Evolutionary conservation across 2,113 vertebrate genomes (phyloP).

Genomic region (Petroica traversi): DNA sequence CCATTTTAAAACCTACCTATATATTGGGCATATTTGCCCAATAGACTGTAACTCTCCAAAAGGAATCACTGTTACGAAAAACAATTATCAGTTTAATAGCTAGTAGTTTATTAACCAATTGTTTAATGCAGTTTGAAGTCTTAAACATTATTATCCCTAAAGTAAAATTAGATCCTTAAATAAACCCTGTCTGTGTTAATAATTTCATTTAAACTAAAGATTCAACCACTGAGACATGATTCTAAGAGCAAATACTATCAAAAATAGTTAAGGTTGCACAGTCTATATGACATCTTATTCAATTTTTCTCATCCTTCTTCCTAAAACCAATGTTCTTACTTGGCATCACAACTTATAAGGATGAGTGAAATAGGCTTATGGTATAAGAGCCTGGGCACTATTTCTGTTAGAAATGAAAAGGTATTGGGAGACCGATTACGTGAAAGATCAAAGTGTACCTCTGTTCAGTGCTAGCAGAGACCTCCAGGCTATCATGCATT

Average conservation of each 20-base stretch:
- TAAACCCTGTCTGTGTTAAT: not conserved
- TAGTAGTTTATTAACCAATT: not conserved
- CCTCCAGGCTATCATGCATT: not conserved
- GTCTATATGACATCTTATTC: not conserved
- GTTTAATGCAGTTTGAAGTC: not conserved
- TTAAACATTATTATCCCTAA: not conserved
- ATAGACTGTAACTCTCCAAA: not conserved
- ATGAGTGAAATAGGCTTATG: conserved; percentile 8
- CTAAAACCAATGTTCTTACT: conserved; percentile 4
- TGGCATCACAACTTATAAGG: not conserved
- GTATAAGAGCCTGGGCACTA: not conserved
- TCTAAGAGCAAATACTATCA: not conserved
- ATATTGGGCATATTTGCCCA: not conserved
- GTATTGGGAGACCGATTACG: conserved; percentile 21
- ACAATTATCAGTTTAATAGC: not conserved
- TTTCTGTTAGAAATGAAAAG: conserved; percentile 29
- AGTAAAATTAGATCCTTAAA: not conserved
- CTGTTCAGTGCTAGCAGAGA: not conserved
- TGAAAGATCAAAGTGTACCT: conserved; percentile 13
- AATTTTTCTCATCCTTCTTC: not conserved
- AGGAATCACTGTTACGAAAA: not conserved
- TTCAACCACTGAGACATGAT: not conserved
- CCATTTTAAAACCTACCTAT: not conserved
- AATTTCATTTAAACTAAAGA: not conserved
- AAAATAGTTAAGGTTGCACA: not conserved